A percentile compares a stretch with the other conserved stretches of the same genome.
Conservation (phyloP, 2,888 invertebrate species). For the Mamestra brassicae region DNA sequence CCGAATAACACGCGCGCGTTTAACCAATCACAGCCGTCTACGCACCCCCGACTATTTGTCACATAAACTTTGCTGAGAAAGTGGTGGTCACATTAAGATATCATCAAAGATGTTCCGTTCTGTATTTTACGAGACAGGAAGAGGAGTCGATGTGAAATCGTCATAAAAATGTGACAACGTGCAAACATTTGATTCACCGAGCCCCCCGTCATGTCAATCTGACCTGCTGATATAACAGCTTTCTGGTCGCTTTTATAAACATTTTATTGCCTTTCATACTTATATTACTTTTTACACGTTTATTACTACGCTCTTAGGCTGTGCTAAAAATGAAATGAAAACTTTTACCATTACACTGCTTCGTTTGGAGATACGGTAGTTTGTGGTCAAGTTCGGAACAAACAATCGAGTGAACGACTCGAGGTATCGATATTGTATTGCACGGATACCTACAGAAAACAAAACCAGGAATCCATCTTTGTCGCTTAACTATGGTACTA, state of each 20-base stretch:
- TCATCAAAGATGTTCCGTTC: too few species aligned
- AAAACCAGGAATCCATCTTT: too few species aligned
- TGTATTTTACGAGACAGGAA: not conserved
- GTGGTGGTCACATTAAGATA: too few species aligned
- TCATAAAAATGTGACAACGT: conserved; percentile 16
- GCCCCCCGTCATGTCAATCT: conserved; percentile 13
- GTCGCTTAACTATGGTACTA: too few species aligned
- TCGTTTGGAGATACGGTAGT: not conserved
- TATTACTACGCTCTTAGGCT: not conserved
- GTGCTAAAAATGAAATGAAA: conserved; percentile 11
- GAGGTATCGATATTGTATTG: not conserved
- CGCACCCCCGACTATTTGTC: not conserved
- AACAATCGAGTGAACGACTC: not conserved
- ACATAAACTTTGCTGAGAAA: too few species aligned
- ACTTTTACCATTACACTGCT: conserved; percentile 2
- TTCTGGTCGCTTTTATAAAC: conserved; percentile 15
- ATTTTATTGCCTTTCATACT: conserved; percentile 21
- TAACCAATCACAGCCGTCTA: not conserved
- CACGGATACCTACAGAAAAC: not conserved
- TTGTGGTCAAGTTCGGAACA: not conserved
- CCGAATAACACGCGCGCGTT: not conserved
- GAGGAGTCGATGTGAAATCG: not conserved
- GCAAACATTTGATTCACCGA: conserved; percentile 18
- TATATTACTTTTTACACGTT: conserved; percentile 18
- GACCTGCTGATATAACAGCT: conserved; percentile 20